phyloP scores from a whole-genome alignment of 2,113 vertebrate species.

The Clupea harengus region DNA sequence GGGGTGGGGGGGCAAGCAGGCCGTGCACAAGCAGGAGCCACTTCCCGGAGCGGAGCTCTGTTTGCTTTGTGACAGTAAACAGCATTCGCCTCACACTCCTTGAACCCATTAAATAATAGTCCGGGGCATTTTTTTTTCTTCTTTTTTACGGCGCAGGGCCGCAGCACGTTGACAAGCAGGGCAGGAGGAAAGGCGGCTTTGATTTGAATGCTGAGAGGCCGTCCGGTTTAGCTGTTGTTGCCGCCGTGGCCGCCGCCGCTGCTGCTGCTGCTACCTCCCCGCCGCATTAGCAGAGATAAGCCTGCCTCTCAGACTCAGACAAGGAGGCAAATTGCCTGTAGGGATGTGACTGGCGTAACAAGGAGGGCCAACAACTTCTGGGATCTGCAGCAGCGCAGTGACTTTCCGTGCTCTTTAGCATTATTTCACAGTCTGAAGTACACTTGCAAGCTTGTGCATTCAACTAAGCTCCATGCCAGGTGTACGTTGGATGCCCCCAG shows the following conservation, averaged over 20 bases:
- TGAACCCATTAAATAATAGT: slow-evolving; percentile 61
- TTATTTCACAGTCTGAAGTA: slow-evolving; percentile 33
- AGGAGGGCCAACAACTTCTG: slow-evolving; percentile 25
- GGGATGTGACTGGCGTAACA: slow-evolving; percentile 66
- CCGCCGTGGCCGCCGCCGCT: no score
- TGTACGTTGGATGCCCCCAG: no score
- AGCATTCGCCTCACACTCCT: slow-evolving; percentile 45
- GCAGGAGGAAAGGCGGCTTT: slow-evolving; percentile 27
- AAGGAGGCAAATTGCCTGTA: slow-evolving; percentile 64
- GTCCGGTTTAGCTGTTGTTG: slow-evolving; percentile 37
- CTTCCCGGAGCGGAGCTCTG: not conserved
- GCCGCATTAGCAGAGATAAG: slow-evolving; percentile 64
- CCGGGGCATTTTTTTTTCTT: not conserved
- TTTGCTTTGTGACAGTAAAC: slow-evolving; percentile 56
- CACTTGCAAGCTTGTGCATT: no score
- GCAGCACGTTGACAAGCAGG: slow-evolving; percentile 42
- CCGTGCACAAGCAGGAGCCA: not conserved
- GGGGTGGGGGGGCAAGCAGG: not conserved
- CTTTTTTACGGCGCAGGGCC: not conserved
- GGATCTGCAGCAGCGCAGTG: not conserved
- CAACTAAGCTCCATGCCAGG: no score
- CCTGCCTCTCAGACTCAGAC: slow-evolving; percentile 60
- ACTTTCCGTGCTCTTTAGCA: slow-evolving; percentile 53
- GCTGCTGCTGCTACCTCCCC: slow-evolving; percentile 28
- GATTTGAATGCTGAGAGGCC: slow-evolving; percentile 62